phyloP scores from a whole-genome alignment of 2,888 invertebrate species.

The Acronicta aceris region DNA sequence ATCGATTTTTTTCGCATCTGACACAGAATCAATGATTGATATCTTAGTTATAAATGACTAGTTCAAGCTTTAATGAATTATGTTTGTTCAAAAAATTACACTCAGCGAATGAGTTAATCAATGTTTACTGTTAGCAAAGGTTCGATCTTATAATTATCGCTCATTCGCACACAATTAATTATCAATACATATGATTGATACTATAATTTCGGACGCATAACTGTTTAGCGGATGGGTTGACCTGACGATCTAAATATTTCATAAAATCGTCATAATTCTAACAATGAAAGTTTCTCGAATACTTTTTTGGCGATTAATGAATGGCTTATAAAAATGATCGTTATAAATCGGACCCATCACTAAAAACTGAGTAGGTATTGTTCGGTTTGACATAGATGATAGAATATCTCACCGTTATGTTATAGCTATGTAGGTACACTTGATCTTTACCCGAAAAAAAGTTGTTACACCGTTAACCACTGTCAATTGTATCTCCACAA shows the following conservation, averaged over 20 bases:
- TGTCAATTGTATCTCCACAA: slow-evolving; percentile 36
- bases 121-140: slow-evolving; percentile 57
- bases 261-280: slow-evolving; percentile 27
- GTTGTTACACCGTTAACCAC: slow-evolving; percentile 54
- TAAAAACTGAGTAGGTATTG: slow-evolving; percentile 52
- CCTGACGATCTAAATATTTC: slow-evolving; percentile 35
- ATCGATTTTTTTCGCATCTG: slow-evolving; percentile 45
- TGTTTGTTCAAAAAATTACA: slow-evolving; percentile 39
- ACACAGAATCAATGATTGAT: slow-evolving; percentile 53
- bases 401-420: slow-evolving; percentile 60
- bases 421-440: slow-evolving; percentile 51
- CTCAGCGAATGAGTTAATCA: slow-evolving; percentile 51
- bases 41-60: slow-evolving; percentile 46
- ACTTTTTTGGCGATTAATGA: slow-evolving; percentile 30
- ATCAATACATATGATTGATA: slow-evolving; percentile 64
- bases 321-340: slow-evolving; percentile 19
- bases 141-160: slow-evolving; percentile 55
- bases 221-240: slow-evolving; percentile 60
- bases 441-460: slow-evolving; percentile 43
- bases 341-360: slow-evolving; percentile 46
- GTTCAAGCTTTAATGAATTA: slow-evolving; percentile 38
- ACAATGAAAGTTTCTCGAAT: slow-evolving; percentile 36
- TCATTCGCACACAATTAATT: slow-evolving; percentile 61
- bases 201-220: slow-evolving; percentile 60
- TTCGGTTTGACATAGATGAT: slow-evolving; percentile 55